Evolutionary conservation across 2,113 vertebrate species (phyloP).

Genomic region (Daphoenositta chrysoptera): DNA sequence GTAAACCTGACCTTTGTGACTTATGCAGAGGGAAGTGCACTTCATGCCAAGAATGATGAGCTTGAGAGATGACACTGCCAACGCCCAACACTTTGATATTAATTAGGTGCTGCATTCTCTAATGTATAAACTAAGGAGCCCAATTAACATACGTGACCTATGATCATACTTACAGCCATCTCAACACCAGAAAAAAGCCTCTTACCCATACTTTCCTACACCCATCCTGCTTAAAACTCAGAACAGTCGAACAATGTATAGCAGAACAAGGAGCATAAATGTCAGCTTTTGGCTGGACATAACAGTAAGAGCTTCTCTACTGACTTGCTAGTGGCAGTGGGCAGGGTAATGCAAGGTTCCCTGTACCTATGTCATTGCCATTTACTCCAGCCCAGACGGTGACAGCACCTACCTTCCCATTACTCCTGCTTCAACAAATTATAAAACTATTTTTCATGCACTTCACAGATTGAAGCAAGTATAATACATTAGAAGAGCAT

Average conservation of each 20-base stretch:
- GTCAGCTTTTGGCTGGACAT: neutral
- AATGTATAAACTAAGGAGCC: neutral
- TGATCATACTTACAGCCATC: neutral
- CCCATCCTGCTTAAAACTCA: neutral
- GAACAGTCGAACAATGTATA: neutral
- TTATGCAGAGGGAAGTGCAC: neutral
- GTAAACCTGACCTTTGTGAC: constrained; percentile 10
- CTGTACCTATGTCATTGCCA: neutral
- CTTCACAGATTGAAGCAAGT: neutral
- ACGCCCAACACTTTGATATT: neutral
- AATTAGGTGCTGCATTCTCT: constrained; percentile 4
- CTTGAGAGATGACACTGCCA: neutral
- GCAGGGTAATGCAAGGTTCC: neutral
- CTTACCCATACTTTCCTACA: neutral
- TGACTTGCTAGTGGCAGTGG: neutral
- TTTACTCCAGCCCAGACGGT: neutral
- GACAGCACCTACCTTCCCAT: neutral
- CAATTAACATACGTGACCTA: neutral
- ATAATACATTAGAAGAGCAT: neutral
- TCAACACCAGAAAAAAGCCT: neutral
- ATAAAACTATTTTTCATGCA: neutral
- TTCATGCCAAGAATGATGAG: neutral
- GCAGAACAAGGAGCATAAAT: neutral
- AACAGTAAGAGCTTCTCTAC: neutral
- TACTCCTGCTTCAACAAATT: neutral